Base-by-base conservation (phyloP, 2,888 invertebrate genomes). In the Epinotia demarniana region DNA sequence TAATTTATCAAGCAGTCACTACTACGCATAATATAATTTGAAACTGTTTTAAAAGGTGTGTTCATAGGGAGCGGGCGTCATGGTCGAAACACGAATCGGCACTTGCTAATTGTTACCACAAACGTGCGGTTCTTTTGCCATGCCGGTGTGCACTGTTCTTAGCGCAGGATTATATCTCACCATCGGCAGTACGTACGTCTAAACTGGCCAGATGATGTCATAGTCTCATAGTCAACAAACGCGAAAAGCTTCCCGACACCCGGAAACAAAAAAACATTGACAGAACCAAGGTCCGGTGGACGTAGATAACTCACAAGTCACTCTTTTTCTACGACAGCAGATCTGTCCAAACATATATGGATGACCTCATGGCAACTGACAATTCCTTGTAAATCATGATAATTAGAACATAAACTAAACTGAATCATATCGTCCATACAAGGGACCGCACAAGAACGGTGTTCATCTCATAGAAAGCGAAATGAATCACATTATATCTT, bases 151-250 rank as follows among this genome's bases (percentile, higher is more conserved):
- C 80, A 93, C 93, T 92, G 85, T 83, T 86, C 83, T 83, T 81
- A 80, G 80, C 81, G 80, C 79, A 84, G 84, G 79, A 81, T 81
- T 85, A 83, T 82, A 79, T 79, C 82, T 84, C 85, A 86, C 84
- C 85, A 85, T 81, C 85, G 86, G 8, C 27, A 23, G 57, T 19
- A 69, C 13, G 39, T 68, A 43, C 13, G n/a, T 84, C 87, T 86
- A 81, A 85, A 86, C 85, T 81, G 81, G 77, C 80, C 80, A 78
- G 88, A 82, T 93, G 93, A 93, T 93, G 92, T 93, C 93, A 93
- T 87, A 82, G 80, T 82, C 19, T 58, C 68, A 60, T 69, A 74
- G 84, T 83, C 87, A 88, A 90, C 86, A 88, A 82, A 81, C 80
- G 79, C 81, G 80, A 87, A 89, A 89, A 89, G 81, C 83, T 90